Evolutionary conservation across 2,113 vertebrate genomes (phyloP).

Genomic region (Rynchops niger): DNA sequence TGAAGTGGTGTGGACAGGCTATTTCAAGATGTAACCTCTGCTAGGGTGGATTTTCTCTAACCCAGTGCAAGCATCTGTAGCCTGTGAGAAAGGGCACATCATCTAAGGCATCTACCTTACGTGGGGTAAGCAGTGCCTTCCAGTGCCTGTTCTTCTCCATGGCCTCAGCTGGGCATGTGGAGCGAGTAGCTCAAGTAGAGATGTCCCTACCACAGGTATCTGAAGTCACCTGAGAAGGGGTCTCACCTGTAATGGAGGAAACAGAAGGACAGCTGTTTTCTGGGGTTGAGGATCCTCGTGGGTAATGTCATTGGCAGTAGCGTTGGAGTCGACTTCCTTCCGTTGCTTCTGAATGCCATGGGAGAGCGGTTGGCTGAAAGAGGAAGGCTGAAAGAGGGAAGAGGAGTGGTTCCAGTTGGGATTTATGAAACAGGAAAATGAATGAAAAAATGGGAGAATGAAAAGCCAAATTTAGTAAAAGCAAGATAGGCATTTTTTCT

Average conservation of each 20-base stretch:
- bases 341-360: neutral
- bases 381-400: neutral
- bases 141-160: neutral
- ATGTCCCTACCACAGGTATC: neutral
- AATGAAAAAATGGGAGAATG: neutral
- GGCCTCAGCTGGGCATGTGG: neutral
- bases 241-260: neutral
- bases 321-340: neutral
- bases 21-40: neutral
- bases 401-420: neutral
- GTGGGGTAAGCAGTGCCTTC: neutral
- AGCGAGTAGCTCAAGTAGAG: neutral
- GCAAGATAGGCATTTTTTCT: neutral
- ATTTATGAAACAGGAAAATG: neutral
- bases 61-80: neutral
- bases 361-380: neutral
- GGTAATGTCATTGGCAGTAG: neutral
- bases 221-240: neutral
- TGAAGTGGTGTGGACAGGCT: neutral
- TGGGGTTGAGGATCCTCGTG: neutral
- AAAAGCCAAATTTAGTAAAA: conserved; percentile 5
- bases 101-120: neutral
- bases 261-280: neutral
- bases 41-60: neutral
- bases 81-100: neutral